Base-by-base conservation (phyloP, 2,797 vertebrate genomes). In the Lemur catta region DNA sequence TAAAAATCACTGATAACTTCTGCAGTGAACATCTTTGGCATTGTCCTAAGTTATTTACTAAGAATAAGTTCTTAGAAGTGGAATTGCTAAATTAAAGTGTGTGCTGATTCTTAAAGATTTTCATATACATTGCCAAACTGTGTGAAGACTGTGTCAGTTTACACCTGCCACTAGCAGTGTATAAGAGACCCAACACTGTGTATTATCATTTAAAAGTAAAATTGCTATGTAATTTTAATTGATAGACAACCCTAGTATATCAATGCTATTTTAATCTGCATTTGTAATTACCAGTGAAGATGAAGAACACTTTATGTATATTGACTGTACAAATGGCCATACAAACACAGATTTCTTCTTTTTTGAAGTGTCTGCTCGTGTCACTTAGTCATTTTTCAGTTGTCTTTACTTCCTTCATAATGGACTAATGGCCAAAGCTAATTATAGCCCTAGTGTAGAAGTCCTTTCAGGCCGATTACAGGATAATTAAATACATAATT, bases 161-260 rank as follows among this genome's bases (percentile, higher is more conserved):
- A 33, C 24, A 91, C 7, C 46, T 88, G 17, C 50, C 43, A 80
- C 10, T 28, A 86, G 18, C 24, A 86, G 35, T 38, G 28, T 69
- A 46, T 48, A 28, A 97, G 50, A 71, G 33, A 89, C 50, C 26
- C n/a, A 67, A n/a, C 12, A 15, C 57, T 50, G 6, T 28, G 9
- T 57, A 57, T 57, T 81, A 63, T 17, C 18, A 94, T 82, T 96
- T 93, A 82, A 82, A 89, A 74, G 80, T 41, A 89, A 96, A 95
- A 57, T 67, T 79, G 14, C 8, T 76, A 3, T 76, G 22, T 35
- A 93, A 55, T 90, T 95, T 94, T 91, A 84, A 65, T 35, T 80
- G 61, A 82, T 63, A 67, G 20, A 46, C 18, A 86, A 89, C 26
- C 63, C 22, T 35, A 67, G 9, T 14, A 50, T 59, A 76, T 69